Conservation (phyloP, 2,797 vertebrate genomes). For the Peromyscus aztecus region DNA sequence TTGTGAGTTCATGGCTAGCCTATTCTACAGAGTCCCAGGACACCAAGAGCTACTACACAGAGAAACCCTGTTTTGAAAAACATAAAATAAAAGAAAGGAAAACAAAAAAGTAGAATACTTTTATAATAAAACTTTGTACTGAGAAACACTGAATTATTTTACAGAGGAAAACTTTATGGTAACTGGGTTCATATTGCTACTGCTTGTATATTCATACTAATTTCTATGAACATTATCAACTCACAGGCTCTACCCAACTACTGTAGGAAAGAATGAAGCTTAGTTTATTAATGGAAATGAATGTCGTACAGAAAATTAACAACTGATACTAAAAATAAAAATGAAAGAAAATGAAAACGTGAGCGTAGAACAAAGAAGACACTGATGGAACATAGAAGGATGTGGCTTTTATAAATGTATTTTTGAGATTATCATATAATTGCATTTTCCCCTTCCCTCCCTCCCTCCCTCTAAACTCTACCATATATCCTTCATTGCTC, state of each 20-base stretch:
- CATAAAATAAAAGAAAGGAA: background rate
- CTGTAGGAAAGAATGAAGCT: background rate
- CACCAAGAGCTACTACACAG: background rate
- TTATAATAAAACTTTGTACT: background rate
- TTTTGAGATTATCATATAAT: background rate
- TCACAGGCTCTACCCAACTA: background rate
- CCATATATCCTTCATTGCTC: background rate
- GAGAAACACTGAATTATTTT: conserved; percentile 4
- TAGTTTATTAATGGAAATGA: background rate
- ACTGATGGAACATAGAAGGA: background rate
- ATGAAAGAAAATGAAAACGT: background rate
- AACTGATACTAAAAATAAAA: background rate
- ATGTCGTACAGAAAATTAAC: background rate
- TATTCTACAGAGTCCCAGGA: background rate
- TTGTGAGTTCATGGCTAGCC: background rate
- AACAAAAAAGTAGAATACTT: background rate
- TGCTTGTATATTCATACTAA: background rate
- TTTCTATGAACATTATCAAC: background rate
- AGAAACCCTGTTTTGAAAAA: background rate
- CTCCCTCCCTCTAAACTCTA: background rate
- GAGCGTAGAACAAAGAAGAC: background rate
- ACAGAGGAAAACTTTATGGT: background rate
- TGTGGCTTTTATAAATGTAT: background rate
- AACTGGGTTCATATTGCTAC: background rate
- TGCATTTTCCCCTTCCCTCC: background rate